Base-by-base conservation (phyloP, 30 jellyfish, hydroid and myxozoan genomes). In the Sanderia malayensis region DNA sequence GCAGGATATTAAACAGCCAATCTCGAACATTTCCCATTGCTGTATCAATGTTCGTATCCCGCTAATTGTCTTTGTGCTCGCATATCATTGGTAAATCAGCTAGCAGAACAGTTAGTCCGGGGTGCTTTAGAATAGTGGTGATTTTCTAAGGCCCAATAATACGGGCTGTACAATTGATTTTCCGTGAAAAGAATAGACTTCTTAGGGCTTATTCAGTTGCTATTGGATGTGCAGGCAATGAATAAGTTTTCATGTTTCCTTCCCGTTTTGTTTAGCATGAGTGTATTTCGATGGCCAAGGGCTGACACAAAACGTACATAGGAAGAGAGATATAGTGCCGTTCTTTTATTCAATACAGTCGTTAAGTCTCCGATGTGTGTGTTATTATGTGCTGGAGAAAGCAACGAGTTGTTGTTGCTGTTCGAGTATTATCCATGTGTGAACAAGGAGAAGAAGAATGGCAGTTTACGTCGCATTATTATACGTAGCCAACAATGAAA, bases 301-400 rank as follows among this genome's bases (percentile, higher is more conserved):
- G 55, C 80, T 78, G 55, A 46, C 81, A n/a, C n/a, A 64, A 78
- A 21, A 53, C 66, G 18, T 66, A 58, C 70, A 81, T 82, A 75
- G 89, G 89, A 81, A 78, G 89, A 82, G 66, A 73, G 67, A 78
- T 68, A 82, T 45, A n/a, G n/a, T n/a, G n/a, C 66, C 76, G 66
- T 78, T 78, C 89, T 64, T 78, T 17, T 23, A 69, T 78, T 70
- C 34, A 17, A 69, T 70, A 78, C 70, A 49, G 89, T 78, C 57
- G 17, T 53, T 19, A 41, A n/a, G n/a, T n/a, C n/a, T 27, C 10
- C 30, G 2, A 23, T 31, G 25, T 53, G 76, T 78, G n/a, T 78
- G 89, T 65, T 78, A 31, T 47, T 45, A 20, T 22, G 77, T 58
- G 47, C 60, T 58, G 27, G 78, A n/a, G n/a, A n/a, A n/a, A n/a